Conservation (phyloP, 2,797 vertebrate species). For the Acrossocheilus wenchowensis region DNA sequence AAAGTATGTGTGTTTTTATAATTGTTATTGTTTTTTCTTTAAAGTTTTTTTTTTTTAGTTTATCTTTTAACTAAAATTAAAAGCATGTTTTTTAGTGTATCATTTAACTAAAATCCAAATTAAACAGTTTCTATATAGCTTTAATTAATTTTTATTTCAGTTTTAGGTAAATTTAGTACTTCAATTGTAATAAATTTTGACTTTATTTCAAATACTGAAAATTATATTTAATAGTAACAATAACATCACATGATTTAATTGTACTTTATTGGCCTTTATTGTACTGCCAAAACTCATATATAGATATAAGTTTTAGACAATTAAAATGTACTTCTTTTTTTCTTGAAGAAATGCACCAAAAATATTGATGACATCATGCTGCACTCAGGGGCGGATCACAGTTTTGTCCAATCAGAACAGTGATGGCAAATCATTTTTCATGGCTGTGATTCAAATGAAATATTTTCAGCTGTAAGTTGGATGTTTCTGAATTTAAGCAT, state of each 20-base stretch:
- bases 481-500: neutral
- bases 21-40: no score
- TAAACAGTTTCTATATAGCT: neutral
- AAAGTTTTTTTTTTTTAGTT: neutral
- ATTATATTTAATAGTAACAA: neutral
- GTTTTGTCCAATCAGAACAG: neutral
- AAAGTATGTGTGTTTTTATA: neutral
- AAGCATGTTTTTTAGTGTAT: neutral
- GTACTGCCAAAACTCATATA: neutral
- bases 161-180: neutral
- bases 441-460: neutral
- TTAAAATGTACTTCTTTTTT: neutral
- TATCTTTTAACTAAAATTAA: no score
- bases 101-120: no score
- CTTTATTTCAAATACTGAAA: neutral
- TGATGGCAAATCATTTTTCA: neutral
- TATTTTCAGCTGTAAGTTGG: no score
- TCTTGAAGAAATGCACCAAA: neutral
- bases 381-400: neutral
- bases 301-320: neutral
- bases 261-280: neutral
- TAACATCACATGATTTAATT: neutral
- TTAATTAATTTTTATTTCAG: neutral
- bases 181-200: neutral
- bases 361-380: conserved; percentile 10